Evolutionary conservation across 92 coral and sea anemone species (phyloP), one percentile per base, ranked within the genome.

Genomic region (Actinostola sp.): DNA sequence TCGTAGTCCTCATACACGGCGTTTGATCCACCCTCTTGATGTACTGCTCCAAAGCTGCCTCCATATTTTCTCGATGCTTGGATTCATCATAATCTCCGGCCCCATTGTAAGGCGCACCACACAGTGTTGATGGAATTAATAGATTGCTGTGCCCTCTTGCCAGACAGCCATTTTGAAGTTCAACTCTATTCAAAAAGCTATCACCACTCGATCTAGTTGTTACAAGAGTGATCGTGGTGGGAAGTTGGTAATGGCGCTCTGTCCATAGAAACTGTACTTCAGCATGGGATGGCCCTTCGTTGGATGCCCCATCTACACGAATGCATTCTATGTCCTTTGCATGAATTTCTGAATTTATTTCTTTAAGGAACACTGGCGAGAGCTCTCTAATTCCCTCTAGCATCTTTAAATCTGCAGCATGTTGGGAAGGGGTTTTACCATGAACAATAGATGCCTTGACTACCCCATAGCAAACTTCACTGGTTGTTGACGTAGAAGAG

Each of bases 181-280:
- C 89, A 2, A 84, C 81, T 11, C 77, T 1, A 59, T 84, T 84
- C 13, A 78, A 72, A 26, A 72, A 81, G 27, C 79, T 68, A 62
- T 80, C 86, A 16, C 91, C 91, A 66, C 91, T 86, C 32, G 76
- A 45, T 70, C 91, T 69, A 2, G 86, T 63, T 42, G 77, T 80
- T 0, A 80, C 76, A 11, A 67, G 79, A 4, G 91, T 86, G 44
- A 72, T 65, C 26, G 59, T 72, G 20, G 81, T 78, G 23, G 84
- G 81, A 8, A 48, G 61, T 34, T 19, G 20, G 4, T 49, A 16
- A 26, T 65, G 71, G 12, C 71, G 13, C n/a, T 65, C 71, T 30
- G 71, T 65, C 71, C 55, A 65, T 0, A 65, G 52, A 11, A 36
- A 36, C 44, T 83, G 64, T 3, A 70, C 84, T 63, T 77, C 89